Conservation (phyloP, 2,797 vertebrate species). For the Atherinosoma microstoma region DNA sequence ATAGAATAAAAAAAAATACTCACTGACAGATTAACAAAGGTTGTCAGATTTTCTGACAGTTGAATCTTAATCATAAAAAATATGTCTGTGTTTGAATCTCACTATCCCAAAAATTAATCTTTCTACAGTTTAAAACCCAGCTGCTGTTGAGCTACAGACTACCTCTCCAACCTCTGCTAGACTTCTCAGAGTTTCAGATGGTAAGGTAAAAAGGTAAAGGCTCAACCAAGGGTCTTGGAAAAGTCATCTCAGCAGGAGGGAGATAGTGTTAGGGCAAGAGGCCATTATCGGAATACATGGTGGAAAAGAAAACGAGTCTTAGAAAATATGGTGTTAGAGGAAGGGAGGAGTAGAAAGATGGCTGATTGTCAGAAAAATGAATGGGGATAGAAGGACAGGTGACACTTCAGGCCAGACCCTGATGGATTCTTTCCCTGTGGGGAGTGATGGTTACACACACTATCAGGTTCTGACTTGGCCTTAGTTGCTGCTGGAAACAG, state of each 20-base stretch:
- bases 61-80: slow-evolving; percentile 47
- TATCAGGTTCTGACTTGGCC: slow-evolving; percentile 56
- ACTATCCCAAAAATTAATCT: neutral
- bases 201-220: neutral
- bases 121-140: neutral
- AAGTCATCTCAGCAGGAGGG: slow-evolving; percentile 10
- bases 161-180: neutral
- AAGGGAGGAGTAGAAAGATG: slow-evolving; percentile 24
- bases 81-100: slow-evolving; percentile 36
- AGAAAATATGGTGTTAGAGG: slow-evolving; percentile 23
- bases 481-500: slow-evolving; percentile 53
- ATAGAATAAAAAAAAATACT: slow-evolving; percentile 32
- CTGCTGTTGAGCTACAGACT: neutral
- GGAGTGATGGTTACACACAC: slow-evolving; percentile 58
- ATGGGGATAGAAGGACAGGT: slow-evolving; percentile 44
- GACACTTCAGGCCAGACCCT: slow-evolving; percentile 62
- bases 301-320: slow-evolving; percentile 18
- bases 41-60: slow-evolving; percentile 20
- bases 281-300: slow-evolving; percentile 20
- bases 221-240: slow-evolving; percentile 11
- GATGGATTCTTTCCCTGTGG: slow-evolving; percentile 69
- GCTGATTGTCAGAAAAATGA: slow-evolving; percentile 62
- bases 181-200: neutral
- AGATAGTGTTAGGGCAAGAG: slow-evolving; percentile 4
- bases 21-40: slow-evolving; percentile 47